These are phyloP conservation scores for Toxostoma redivivum DNA, from an alignment of 2,113 vertebrate genomes.

Conservation along the genomic window DNA sequence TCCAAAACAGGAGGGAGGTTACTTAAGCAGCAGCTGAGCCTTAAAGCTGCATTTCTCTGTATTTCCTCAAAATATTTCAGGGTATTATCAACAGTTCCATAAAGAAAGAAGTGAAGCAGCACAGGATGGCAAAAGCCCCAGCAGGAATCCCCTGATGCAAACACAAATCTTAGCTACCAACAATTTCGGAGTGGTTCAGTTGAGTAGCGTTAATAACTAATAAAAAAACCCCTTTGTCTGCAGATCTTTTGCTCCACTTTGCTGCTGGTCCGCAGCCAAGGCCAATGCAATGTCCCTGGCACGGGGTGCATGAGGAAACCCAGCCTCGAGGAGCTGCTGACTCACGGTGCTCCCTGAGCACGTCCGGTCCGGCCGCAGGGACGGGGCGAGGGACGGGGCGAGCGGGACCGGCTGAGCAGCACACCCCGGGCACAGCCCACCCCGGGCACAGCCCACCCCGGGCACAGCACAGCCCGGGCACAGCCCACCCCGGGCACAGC, in stretches of 20 bases:
- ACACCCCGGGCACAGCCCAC: neutral
- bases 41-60: neutral
- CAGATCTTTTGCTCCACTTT: conserved; percentile 13
- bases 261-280: neutral
- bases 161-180: neutral
- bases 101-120: neutral
- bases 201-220: neutral
- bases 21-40: neutral
- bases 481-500: too few relatives aligned
- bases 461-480: fast-evolving
- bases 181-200: neutral
- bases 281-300: neutral
- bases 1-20: neutral
- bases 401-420: fast-evolving
- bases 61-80: neutral
- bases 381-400: too few relatives aligned
- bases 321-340: neutral
- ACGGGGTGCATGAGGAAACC: neutral
- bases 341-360: neutral
- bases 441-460: too few relatives aligned
- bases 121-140: neutral
- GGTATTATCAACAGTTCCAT: neutral
- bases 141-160: neutral
- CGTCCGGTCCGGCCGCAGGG: fast-evolving
- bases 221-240: conserved; percentile 32